phyloP scores from a whole-genome alignment of 2,888 invertebrate species.

The Leptinotarsa rubiginosa region DNA sequence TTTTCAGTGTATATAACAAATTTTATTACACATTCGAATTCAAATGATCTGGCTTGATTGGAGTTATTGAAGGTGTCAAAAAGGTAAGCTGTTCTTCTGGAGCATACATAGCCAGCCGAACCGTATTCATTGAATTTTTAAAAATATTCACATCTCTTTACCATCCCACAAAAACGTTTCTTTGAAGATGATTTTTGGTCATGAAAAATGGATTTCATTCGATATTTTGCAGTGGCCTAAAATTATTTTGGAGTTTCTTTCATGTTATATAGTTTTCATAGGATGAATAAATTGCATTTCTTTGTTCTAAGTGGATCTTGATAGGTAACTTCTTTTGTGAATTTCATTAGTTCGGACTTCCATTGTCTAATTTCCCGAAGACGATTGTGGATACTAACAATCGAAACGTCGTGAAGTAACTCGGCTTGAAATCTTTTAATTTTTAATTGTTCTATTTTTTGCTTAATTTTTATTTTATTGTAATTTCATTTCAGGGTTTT shows the following conservation, averaged over 20 bases:
- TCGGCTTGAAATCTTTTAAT: too few species aligned
- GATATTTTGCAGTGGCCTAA: conserved; percentile 1
- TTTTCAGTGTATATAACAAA: neutral
- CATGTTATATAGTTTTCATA: neutral
- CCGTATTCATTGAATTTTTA: conserved; percentile 3
- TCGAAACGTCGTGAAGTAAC: too few species aligned
- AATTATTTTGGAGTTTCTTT: neutral
- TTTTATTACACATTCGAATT: neutral
- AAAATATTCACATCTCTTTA: neutral
- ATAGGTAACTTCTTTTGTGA: too few species aligned
- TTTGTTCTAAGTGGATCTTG: too few species aligned
- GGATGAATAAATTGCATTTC: too few species aligned
- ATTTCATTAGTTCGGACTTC: too few species aligned
- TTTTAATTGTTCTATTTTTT: too few species aligned
- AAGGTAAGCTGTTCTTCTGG: conserved; percentile 45
- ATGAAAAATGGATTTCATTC: neutral
- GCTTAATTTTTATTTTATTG: too few species aligned
- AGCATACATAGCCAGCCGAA: conserved; percentile 44
- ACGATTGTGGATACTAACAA: too few species aligned
- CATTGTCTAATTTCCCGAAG: too few species aligned
- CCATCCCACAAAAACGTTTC: neutral
- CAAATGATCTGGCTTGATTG: neutral
- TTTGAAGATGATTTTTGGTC: neutral
- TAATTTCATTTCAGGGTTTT: too few species aligned
- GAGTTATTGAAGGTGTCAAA: conserved; percentile 9